Base-by-base conservation (phyloP, 2,888 invertebrate species). In the Toxonevra muliebris region DNA sequence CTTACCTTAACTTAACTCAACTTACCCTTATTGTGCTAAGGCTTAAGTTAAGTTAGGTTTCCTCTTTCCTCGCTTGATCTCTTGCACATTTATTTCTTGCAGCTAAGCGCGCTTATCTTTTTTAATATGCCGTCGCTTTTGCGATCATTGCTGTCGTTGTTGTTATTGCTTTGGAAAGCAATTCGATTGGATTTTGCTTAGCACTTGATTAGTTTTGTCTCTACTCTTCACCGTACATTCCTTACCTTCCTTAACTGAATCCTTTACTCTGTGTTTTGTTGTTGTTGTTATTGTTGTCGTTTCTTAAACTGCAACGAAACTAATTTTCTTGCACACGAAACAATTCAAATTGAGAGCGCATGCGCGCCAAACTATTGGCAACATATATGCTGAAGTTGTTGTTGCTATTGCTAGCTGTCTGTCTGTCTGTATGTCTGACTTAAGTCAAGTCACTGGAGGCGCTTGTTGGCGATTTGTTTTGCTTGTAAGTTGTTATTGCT, bases 261-360 rank as follows among this genome's bases (percentile, higher is more conserved):
- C 19, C 62, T 58, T 43, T 64, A 52, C 41, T 68, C 58, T 54
- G 9, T 20, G 42, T 66, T 55, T 69, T 68, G 15, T 50, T 15
- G 41, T 45, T 52, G 12, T 61, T 57, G 30, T 30, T 30, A 7
- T 68, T 69, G 69, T 72, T 67, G 68, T 70, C 68, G 69, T 60
- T 69, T 68, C 41, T 59, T 63, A 68, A 30, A 55, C 48, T 71
- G 71, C 67, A 74, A 75, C 82, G 80, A 82, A 82, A 82, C 83
- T 84, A 83, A 84, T 84, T 84, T 84, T 82, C 82, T 83, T 84
- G 82, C 83, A 83, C 83, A 83, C 82, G 83, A 81, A 72, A 68
- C 72, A 80, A 82, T 80, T 81, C 76, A 80, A 80, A 80, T 80
- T 79, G 73, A 76, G 77, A 74, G 76, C 76, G 74, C 77, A 76